Evolutionary conservation across 1,140 invertebrate species (phyloP), one percentile per base, ranked within the genome.

Genomic region (Melitaea cinxia): DNA sequence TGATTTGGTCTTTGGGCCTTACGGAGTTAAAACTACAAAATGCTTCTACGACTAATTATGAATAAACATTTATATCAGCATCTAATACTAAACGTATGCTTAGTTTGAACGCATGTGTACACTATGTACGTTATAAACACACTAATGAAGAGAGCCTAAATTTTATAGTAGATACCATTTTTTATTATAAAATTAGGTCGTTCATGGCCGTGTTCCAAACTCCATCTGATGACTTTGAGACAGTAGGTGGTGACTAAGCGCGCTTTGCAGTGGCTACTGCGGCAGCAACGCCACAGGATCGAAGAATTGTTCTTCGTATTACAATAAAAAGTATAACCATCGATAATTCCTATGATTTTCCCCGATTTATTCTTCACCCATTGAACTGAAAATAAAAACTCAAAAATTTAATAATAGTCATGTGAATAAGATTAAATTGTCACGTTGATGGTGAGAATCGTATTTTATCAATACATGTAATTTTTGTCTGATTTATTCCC

Each of bases 261-360:
- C 9, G 70, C 63, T 15, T 58, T 72, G 30, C 70, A 75, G 1
- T 39, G 9, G 2, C 50, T 26, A 10, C 64, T 64, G 21, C 56
- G 61, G 4, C 63, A 64, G 17, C 73, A 75, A 7, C 69, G 56
- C 73, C 73, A 75, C 1, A 49, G 5, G 3, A 59, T 56, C 0
- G 56, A 63, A 1, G 39, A 61, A 21, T 39, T 57, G 39, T 66
- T 65, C 17, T 52, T 55, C 2, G 53, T 64, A 23, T 57, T 71
- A 19, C 62, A 65, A 10, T 75, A 71, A 14, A 57, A 75, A 4
- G 68, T 64, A 14, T 68, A 69, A 15, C 65, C 68, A 19, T 68
- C 35, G 1, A 75, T 50, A 3, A 78, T 6, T 9, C 70, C 70
- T 3, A 75, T n/a, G 12, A 53, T 6, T 28, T 49, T 69, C 5